Conservation (phyloP, 2,113 vertebrate species). For the Parotia lawesii region DNA sequence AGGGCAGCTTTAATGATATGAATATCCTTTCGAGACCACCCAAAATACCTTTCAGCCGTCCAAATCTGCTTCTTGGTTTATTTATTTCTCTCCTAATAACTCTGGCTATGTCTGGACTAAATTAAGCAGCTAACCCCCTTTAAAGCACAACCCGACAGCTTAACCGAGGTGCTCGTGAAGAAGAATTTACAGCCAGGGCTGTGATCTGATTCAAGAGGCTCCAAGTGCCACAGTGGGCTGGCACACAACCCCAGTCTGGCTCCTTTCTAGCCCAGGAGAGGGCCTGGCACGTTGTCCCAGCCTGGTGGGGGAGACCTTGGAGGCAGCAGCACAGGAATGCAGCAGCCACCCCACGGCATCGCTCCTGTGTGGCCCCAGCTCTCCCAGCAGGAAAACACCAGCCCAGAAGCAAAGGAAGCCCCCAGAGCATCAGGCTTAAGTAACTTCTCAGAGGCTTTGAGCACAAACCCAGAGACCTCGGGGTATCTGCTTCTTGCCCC, state of each 20-base stretch:
- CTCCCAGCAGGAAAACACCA: background rate
- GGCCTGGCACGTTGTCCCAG: background rate
- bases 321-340: background rate
- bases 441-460: background rate
- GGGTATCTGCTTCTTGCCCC: background rate
- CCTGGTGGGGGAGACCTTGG: background rate
- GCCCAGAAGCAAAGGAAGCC: background rate
- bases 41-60: slow-evolving; percentile 7
- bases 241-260: background rate
- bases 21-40: slow-evolving; percentile 13
- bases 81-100: slow-evolving; percentile 57
- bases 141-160: background rate
- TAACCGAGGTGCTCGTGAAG: background rate
- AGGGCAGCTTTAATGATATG: background rate
- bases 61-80: slow-evolving; percentile 19
- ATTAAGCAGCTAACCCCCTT: background rate
- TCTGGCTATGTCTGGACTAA: slow-evolving; percentile 21
- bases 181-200: background rate
- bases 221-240: fast-evolving
- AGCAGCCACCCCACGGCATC: fast-evolving
- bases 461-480: background rate
- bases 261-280: background rate
- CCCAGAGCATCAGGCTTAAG: background rate
- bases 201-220: background rate
- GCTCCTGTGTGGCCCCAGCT: background rate